Percentiles rank a stretch among this genome's conserved stretches.
These are phyloP conservation scores for Erebia ligea DNA, from an alignment of 2,888 invertebrate species.

Conservation along the genomic window DNA sequence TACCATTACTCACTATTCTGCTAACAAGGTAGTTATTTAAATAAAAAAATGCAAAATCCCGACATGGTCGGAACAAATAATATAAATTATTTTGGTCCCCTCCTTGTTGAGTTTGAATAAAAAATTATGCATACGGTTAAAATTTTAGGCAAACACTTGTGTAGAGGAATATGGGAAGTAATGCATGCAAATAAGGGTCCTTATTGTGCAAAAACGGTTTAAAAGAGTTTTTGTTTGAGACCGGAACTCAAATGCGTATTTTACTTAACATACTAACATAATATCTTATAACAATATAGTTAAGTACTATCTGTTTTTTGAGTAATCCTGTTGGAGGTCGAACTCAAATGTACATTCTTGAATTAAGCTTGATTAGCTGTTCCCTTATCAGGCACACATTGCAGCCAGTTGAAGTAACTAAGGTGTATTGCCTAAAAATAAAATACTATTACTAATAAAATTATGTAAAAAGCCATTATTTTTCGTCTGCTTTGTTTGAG, in stretches of 20 bases:
- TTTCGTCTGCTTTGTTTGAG: too few species aligned
- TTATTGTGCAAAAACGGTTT: slow-evolving; percentile 21
- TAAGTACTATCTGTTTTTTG: slow-evolving; percentile 19
- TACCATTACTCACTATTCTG: neutral
- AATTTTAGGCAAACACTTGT: slow-evolving; percentile 26
- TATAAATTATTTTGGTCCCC: slow-evolving; percentile 33
- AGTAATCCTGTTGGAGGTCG: slow-evolving; percentile 33
- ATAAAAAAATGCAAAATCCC: slow-evolving; percentile 22
- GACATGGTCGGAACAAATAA: slow-evolving; percentile 33
- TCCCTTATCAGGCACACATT: neutral
- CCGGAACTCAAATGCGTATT: slow-evolving; percentile 29
- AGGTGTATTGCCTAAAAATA: too few species aligned
- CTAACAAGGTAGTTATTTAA: slow-evolving; percentile 15
- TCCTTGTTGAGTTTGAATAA: slow-evolving; percentile 35
- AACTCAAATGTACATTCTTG: slow-evolving; percentile 38
- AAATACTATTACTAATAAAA: too few species aligned
- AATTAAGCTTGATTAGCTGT: slow-evolving; percentile 3
- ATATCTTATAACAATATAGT: too few species aligned
- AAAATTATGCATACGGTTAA: slow-evolving; percentile 36
- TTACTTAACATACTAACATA: slow-evolving; percentile 24
- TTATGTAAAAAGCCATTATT: too few species aligned
- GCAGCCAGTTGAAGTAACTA: neutral
- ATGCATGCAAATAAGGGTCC: slow-evolving; percentile 23
- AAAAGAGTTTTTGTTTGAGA: slow-evolving; percentile 26
- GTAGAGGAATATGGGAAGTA: slow-evolving; percentile 29